Base-by-base conservation (phyloP, 2,888 invertebrate species). In the Catocala sponsa region DNA sequence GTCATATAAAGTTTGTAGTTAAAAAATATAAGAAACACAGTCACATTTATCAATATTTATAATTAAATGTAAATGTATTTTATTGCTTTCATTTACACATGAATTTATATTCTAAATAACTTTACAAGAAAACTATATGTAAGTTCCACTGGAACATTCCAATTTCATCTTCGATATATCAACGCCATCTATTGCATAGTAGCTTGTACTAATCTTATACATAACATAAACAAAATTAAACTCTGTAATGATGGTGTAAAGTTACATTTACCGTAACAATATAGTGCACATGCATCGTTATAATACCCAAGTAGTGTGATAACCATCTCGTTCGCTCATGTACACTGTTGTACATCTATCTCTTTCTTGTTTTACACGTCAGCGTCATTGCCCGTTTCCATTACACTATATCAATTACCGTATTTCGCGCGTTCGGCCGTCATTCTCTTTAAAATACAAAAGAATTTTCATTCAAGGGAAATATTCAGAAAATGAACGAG, bases 321-420 rank as follows among this genome's bases (percentile, higher is more conserved):
- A 86, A 89, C 89, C 79, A 82, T 92, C 89, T 89, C 91, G 76
- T 83, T 91, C 85, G 76, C 80, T 72, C 90, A 64, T 83, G 80
- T 80, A 72, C 78, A 78, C 81, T 83, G 84, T 82, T 77, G 72
- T 80, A 78, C 78, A 81, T 84, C 86, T 84, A 80, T 91, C 92
- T 87, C 91, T 74, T 81, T 91, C 90, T 84, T 85, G 87, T 89
- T 88, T 88, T 87, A 88, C 86, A 89, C 90, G 90, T 91, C 91
- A 88, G 84, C 86, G 84, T 84, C 89, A 90, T 89, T 91, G 89
- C 90, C 87, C 83, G 93, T 93, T 92, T 94, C 91, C 92, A 94
- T 93, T 92, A 91, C 90, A 92, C 90, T 91, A 89, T 90, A 92
- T 92, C 91, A 93, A 92, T 91, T 91, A 91, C 89, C 76, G 84